Base-by-base conservation (phyloP, 2,797 vertebrate genomes). In the Poecilia velifera region DNA sequence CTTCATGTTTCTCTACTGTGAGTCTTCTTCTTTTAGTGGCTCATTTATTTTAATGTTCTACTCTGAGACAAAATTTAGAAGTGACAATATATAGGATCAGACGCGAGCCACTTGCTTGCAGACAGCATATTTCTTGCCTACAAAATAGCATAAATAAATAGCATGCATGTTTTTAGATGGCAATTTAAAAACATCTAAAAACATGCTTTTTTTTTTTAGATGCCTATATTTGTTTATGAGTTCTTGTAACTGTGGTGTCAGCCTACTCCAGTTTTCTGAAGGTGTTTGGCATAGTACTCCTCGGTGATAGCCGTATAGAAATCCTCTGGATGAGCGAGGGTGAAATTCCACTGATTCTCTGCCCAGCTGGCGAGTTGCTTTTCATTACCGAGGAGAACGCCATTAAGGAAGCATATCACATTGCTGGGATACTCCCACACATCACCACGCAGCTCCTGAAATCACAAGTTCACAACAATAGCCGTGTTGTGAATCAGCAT, bases 351-450 rank as follows among this genome's bases (percentile, higher is more conserved):
- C 75, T 94, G 79, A 18, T 31, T 88, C 66, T 94, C 83, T 72
- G 97, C 96, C 97, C 97, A 98, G 68, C 79, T 86, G 77, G 95
- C 82, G 8, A 98, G 91, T 74, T 96, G 91, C 62, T 90, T 90
- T 53, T 97, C 96, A 55, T 96, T 89, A 0, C 98, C 97, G 25
- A 99, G 92, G 77, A 98, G 92, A 31, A 84, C 80, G 34, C 93
- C 94, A 0, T 97, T 94, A 46, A 96, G 1, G 82, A 97, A 98
- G 88, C 97, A 98, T 95, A 98, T 96, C 87, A 97, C 92, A 0
- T 73, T 82, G 82, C 96, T 95, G 78, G 92, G 87, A 74, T 95
- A 97, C 2, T 94, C 94, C 97, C 97, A 98, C 66, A 93, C 91
- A 84, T 98, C 96, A 46, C 96, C 96, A 90, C 91, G 94, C 84